Evolutionary conservation across 2,888 invertebrate species (phyloP), one percentile per base, ranked within the genome.

Genomic region (Netelia melanura): DNA sequence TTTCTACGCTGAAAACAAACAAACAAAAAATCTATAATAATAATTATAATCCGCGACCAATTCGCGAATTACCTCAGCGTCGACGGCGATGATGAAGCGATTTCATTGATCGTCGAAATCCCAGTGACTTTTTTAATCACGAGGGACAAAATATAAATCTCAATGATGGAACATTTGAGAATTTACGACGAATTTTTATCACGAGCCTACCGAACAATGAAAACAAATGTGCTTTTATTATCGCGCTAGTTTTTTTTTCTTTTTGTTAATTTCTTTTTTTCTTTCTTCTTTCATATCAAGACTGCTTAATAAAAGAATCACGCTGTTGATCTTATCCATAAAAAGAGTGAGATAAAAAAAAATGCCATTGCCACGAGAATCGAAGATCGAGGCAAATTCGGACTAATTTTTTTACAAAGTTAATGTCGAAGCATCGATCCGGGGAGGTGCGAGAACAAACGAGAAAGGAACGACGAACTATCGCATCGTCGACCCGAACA

Each of bases 201-300:
- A 67, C 14, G 30, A 70, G 54, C 81, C 70, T 64, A 74, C 48
- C 71, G 58, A 75, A 52, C 61, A 61, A 52, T 84, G 68, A 61
- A 58, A 21, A 80, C n/a, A 11, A 65, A 25, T 52, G 61, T 78
- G 84, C 74, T 77, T 77, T 81, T 81, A 56, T 64, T 75, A 82
- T 67, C 65, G 75, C 71, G 85, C 82, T 79, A 70, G 48, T 61
- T 30, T 52, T 38, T 38, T 38, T 38, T 38, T 30, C n/a, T 38
- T 38, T 6, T 38, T 30, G 3, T 30, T 30, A 5, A 30, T 30
- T 30, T 38, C 38, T 65, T 84, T 75, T 83, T 70, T 44, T 8
- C 21, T 61, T 58, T 21, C 44, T 64, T 83, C 21, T 58, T 72
- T 72, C 67, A 64, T 71, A 79, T 78, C 21, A 79, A 79, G 70